Evolutionary conservation across 2,888 invertebrate species (phyloP), one percentile per base, ranked within the genome.

Genomic region (Drosophila barbarae): DNA sequence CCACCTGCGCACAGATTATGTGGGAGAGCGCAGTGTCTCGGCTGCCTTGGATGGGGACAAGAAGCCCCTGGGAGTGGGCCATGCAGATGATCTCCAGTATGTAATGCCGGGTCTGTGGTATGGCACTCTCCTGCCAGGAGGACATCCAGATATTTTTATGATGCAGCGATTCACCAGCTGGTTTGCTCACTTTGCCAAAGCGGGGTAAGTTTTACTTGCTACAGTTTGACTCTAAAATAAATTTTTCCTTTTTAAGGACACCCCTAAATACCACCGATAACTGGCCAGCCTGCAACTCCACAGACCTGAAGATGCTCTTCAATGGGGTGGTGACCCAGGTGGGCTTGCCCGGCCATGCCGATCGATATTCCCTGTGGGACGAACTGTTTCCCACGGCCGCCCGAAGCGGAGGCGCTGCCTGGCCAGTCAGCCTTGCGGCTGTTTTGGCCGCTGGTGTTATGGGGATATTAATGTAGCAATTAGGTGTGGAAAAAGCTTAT

Each of bases 1-100:
- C 83, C 93, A 92, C 80, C 92, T 92, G 78, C 88, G 91, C 68
- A 92, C 93, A 74, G 90, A 91, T 28, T 93, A 92, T 78, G 88
- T 91, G 61, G 93, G 93, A 4, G 88, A 91, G 66, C 90, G 90
- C 70, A 92, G 92, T 71, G 82, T 90, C 53, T 90, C 89, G 8
- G 73, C 73, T 1, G 82, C 78, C 39, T 87, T 90, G 57, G 89
- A 91, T 53, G 88, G 89, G 0, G 86, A 86, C 9, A 90, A 90
- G 0, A 89, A 89, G 7, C 74, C 74, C 15, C 46, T 55, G 26
- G 87, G 88, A 15, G 74, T 86, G 18, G 73, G 72, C 0, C 88
- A 88, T 73, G 82, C 71, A 0, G 88, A 88, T 69, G 87, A 87
- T 61, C 65, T 86, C 55, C 85, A 84, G 26, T 88, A 87, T 47